phyloP scores from a whole-genome alignment of 2,888 invertebrate species.

The Rapana venosa region DNA sequence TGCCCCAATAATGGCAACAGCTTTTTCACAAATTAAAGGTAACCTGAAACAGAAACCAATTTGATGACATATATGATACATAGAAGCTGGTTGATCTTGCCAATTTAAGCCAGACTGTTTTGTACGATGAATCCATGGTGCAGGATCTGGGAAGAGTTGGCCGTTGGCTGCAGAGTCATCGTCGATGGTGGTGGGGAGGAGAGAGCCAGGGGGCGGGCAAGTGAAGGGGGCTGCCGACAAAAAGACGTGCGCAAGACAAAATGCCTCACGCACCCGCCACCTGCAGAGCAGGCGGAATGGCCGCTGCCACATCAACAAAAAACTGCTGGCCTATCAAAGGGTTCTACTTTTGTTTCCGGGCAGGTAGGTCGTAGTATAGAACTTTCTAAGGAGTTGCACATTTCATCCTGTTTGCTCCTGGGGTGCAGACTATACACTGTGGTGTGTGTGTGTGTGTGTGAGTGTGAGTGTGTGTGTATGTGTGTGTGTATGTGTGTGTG shows the following conservation, averaged over 20 bases:
- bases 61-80: too few relatives aligned
- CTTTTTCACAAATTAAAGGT: too few relatives aligned
- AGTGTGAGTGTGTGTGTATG: too few relatives aligned
- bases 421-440: too few relatives aligned
- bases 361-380: conserved; percentile 61
- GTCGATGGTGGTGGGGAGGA: not conserved
- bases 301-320: conserved; percentile 81
- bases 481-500: too few relatives aligned
- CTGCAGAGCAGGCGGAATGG: not conserved
- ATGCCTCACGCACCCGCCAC: not conserved
- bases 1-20: too few relatives aligned
- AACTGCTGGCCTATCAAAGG: conserved; percentile 89
- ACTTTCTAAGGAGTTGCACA: not conserved
- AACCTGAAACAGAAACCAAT: too few relatives aligned
- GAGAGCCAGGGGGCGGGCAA: not conserved
- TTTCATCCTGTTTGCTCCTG: not conserved
- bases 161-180: too few relatives aligned
- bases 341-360: conserved; percentile 89
- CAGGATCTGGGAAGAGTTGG: not conserved
- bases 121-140: not conserved
- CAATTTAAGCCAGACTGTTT: too few relatives aligned
- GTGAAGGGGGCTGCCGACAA: not conserved
- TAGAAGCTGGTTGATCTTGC: too few relatives aligned
- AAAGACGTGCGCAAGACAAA: not conserved
- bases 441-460: too few relatives aligned